Percentiles rank a stretch among this genome's conserved stretches.
These are phyloP conservation scores for Anas georgica DNA, from an alignment of 2,797 vertebrate genomes.

Conservation along the genomic window DNA sequence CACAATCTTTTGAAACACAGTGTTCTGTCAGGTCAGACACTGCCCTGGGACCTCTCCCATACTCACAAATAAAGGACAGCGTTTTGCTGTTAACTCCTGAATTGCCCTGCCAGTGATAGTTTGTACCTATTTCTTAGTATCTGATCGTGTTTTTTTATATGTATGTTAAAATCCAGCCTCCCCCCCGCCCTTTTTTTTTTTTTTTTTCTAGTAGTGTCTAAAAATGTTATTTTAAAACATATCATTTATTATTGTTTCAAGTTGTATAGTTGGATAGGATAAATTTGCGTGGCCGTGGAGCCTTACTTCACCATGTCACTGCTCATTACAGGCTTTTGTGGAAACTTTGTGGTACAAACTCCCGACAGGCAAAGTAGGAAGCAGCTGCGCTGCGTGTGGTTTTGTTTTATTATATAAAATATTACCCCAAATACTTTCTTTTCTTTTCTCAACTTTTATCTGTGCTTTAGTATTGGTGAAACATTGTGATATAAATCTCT, in stretches of 20 bases:
- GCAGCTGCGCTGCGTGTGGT: not conserved
- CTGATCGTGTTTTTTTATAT: not conserved
- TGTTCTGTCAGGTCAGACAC: not conserved
- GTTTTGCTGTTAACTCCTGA: not conserved
- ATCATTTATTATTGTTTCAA: not conserved
- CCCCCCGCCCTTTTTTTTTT: too few relatives aligned
- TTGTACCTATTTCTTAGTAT: not conserved
- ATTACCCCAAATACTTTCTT: not conserved
- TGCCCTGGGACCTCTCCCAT: not conserved
- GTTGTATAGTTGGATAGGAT: not conserved
- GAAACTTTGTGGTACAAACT: not conserved
- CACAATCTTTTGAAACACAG: not conserved
- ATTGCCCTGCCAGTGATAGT: not conserved
- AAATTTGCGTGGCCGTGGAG: not conserved
- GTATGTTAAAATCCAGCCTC: not conserved
- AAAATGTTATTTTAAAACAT: not conserved
- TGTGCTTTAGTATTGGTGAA: not conserved
- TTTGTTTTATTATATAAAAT: not conserved
- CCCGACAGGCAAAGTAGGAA: not conserved
- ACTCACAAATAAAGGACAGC: not conserved
- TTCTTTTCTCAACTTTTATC: not conserved
- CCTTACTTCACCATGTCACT: not conserved
- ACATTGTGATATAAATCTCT: not conserved
- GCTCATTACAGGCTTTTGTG: not conserved
- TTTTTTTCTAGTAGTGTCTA: not conserved